Evolutionary conservation across 2,888 invertebrate genomes (phyloP).

Genomic region (Lissocephala sabroskyi): DNA sequence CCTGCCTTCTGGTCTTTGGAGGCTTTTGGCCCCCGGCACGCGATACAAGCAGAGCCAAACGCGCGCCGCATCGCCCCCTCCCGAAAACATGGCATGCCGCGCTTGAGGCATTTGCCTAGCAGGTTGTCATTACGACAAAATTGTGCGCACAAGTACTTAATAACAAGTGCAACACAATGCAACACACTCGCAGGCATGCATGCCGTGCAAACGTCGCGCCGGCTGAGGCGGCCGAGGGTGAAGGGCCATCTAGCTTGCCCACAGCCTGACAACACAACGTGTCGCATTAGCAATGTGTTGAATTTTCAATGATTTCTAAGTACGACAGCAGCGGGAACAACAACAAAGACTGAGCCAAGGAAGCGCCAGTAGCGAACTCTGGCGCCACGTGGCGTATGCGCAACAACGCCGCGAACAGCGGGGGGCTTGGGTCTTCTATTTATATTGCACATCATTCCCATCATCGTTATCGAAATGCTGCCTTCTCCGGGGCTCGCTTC

Average conservation of each 20-base stretch:
- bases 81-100: conserved; percentile 10
- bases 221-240: neutral
- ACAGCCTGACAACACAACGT: conserved; percentile 29
- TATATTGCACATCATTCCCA: conserved; percentile 18
- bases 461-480: conserved; percentile 8
- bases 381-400: conserved; percentile 20
- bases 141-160: conserved; percentile 19
- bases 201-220: neutral
- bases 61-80: neutral
- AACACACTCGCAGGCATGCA: conserved; percentile 26
- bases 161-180: conserved; percentile 63
- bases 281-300: conserved; percentile 59
- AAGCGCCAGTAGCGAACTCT: conserved; percentile 1
- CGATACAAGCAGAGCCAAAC: conserved; percentile 23
- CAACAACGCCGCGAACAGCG: no score
- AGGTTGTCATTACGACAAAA: conserved; percentile 14
- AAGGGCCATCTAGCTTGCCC: neutral
- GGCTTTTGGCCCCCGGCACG: no score
- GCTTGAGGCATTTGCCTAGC: conserved; percentile 44
- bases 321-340: conserved; percentile 20
- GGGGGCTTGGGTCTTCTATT: no score
- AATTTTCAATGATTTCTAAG: conserved; percentile 60
- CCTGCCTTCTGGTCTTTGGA: no score
- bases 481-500: neutral
- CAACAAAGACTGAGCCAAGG: no score